phyloP scores from a whole-genome alignment of 1,140 invertebrate genomes.

The Drosophila varians region DNA sequence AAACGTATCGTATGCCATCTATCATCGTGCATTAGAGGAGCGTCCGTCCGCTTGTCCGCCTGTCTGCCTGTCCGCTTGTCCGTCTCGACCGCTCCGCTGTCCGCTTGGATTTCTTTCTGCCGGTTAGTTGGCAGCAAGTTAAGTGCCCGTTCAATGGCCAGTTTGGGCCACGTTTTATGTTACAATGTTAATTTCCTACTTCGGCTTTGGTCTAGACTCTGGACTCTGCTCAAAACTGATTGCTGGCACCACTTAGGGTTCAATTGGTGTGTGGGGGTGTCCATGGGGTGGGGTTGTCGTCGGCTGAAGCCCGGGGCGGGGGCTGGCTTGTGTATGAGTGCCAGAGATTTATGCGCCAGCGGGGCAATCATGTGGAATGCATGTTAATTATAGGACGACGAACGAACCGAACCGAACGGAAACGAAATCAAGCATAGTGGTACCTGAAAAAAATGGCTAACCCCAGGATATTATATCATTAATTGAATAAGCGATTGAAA shows the following conservation, averaged over 20 bases:
- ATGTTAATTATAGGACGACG: slow-evolving; percentile 73
- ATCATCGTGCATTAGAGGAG: slow-evolving; percentile 76
- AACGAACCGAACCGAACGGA: slow-evolving; percentile 36
- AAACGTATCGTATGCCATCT: slow-evolving; percentile 82
- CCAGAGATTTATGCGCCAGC: slow-evolving; percentile 66
- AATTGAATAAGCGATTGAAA: too few relatives aligned
- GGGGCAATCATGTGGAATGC: slow-evolving; percentile 79
- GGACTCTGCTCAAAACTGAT: slow-evolving; percentile 69
- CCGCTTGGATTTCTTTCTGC: slow-evolving; percentile 23
- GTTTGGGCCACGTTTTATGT: slow-evolving; percentile 72
- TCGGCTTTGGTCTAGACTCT: slow-evolving; percentile 59
- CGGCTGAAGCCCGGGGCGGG: not conserved
- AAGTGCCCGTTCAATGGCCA: slow-evolving; percentile 78
- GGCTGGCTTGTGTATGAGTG: slow-evolving; percentile 22
- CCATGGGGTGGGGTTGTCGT: too few relatives aligned
- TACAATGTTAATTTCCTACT: slow-evolving; percentile 77
- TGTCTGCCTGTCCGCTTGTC: not conserved
- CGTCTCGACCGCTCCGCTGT: slow-evolving; percentile 5
- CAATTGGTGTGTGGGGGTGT: slow-evolving; percentile 9
- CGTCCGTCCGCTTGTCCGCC: slow-evolving; percentile 41
- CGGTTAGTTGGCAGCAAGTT: slow-evolving; percentile 70
- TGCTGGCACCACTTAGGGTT: slow-evolving; percentile 40
- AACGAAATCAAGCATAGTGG: slow-evolving; percentile 31
- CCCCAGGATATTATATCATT: not conserved
- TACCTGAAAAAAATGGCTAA: slow-evolving; percentile 14